phyloP scores from a whole-genome alignment of 64 coral and sea anemone species.

The Acropora tenuis region DNA sequence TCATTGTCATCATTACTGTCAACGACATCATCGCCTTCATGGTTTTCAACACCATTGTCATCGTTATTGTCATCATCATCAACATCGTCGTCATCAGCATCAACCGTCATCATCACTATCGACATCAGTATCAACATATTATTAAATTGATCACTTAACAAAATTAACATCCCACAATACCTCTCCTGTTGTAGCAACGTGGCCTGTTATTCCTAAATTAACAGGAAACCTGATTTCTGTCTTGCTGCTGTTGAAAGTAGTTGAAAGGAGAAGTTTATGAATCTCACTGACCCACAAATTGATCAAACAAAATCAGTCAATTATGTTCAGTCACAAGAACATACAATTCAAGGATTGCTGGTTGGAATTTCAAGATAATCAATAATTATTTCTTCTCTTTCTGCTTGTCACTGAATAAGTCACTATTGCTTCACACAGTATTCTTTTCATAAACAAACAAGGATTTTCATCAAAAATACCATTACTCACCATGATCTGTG shows the following conservation, averaged over 20 bases:
- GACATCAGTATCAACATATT: too few species aligned
- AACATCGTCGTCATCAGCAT: too few species aligned
- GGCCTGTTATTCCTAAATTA: constrained; percentile 98
- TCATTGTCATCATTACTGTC: too few species aligned
- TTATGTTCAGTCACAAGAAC: too few species aligned
- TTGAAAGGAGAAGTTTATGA: background rate
- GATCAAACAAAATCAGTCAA: background rate
- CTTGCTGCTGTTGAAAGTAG: constrained; percentile 68
- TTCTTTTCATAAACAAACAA: background rate
- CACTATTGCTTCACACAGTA: background rate
- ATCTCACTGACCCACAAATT: background rate
- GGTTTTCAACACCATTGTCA: too few species aligned
- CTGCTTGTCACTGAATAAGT: background rate
- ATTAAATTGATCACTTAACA: too few species aligned
- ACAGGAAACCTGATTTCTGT: constrained; percentile 95
- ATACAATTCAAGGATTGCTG: too few species aligned
- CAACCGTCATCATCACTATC: too few species aligned
- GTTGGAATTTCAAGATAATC: too few species aligned
- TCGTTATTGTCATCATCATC: too few species aligned
- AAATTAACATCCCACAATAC: constrained; percentile 20
- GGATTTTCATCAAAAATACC: background rate
- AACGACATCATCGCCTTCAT: too few species aligned
- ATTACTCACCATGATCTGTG: constrained; percentile 81
- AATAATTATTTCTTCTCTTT: too few species aligned
- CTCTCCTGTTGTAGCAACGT: constrained; percentile 97